A percentile compares a stretch with the other conserved stretches of the same genome.
phyloP scores from a whole-genome alignment of 2,797 vertebrate species.

The Microctenopoma lineatum region DNA sequence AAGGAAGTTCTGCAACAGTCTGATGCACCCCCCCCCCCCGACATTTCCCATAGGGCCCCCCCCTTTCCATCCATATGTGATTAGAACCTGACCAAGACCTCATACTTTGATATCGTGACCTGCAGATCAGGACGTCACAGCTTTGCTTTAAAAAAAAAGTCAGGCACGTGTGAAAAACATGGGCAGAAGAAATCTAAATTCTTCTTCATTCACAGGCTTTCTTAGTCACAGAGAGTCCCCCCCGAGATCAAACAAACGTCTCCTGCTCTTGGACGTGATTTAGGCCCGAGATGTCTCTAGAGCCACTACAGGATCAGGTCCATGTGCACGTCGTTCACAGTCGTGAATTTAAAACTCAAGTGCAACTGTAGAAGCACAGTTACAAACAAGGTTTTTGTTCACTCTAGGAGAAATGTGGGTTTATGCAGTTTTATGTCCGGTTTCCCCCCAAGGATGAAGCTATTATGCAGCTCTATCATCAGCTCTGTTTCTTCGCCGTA shows the following conservation, averaged over 20 bases:
- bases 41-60: slow-evolving; percentile 44
- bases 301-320: no score
- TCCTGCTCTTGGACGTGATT: no score
- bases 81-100: slow-evolving; percentile 42
- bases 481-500: background rate
- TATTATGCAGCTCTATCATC: background rate
- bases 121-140: slow-evolving; percentile 20
- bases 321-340: no score
- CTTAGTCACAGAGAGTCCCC: no score
- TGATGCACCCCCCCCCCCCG: background rate
- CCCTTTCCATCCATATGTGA: slow-evolving; percentile 52
- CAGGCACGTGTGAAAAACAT: no score
- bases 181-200: no score
- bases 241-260: no score
- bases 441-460: background rate
- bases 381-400: background rate
- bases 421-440: background rate
- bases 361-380: no score
- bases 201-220: no score
- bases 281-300: no score
- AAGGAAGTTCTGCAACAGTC: slow-evolving; percentile 41
- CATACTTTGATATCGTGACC: slow-evolving; percentile 35
- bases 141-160: no score
- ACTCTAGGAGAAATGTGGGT: background rate
- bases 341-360: no score